Percentiles rank a stretch among this genome's conserved stretches.
Conservation (phyloP, 2,113 vertebrate species). For the Leptosomus discolor region DNA sequence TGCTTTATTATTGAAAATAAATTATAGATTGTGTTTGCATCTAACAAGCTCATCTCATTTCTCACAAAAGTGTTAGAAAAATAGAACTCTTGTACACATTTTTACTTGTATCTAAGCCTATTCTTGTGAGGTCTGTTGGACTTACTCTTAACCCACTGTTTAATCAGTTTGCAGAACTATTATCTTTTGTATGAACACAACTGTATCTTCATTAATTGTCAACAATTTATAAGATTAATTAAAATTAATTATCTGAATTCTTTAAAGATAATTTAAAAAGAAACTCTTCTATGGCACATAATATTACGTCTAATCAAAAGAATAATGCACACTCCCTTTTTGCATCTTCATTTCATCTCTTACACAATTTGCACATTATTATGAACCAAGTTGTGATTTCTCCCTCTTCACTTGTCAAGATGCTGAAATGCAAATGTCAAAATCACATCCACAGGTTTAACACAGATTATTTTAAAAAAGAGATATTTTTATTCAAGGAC, state of each 20-base stretch:
- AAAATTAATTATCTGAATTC: neutral
- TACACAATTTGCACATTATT: neutral
- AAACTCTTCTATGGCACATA: neutral
- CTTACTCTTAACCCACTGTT: neutral
- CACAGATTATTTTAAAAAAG: neutral
- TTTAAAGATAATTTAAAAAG: neutral
- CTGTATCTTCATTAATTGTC: neutral
- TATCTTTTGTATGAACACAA: neutral
- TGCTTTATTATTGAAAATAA: neutral
- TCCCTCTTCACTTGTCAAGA: neutral
- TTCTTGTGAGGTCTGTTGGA: neutral
- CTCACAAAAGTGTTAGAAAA: neutral
- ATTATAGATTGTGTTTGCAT: neutral
- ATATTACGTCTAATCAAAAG: neutral
- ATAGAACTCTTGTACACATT: neutral
- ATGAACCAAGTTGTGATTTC: neutral
- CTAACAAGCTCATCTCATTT: neutral
- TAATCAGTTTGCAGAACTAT: neutral
- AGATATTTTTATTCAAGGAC: neutral
- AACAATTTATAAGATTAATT: neutral
- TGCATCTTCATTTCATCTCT: neutral
- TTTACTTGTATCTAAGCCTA: neutral
- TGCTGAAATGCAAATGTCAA: neutral
- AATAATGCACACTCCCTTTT: neutral
- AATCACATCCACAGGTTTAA: neutral